phyloP scores from a whole-genome alignment of 2,113 vertebrate species.

The Pangasianodon hypophthalmus region DNA sequence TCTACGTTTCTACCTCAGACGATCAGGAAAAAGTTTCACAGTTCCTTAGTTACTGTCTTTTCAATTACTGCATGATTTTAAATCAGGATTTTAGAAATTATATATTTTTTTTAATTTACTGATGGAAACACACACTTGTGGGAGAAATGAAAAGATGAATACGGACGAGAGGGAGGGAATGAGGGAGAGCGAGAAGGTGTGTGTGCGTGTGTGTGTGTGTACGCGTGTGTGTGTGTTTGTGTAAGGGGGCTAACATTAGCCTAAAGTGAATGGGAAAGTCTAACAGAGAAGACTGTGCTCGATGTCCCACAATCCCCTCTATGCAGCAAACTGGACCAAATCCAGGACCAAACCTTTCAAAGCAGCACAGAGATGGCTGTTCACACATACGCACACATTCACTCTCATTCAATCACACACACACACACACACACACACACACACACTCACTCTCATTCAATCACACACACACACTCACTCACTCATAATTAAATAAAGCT shows the following conservation, averaged over 20 bases:
- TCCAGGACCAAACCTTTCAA: slow-evolving; percentile 36
- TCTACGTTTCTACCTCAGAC: background rate
- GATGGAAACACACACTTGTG: background rate
- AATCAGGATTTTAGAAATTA: background rate
- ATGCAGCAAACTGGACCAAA: slow-evolving; percentile 31
- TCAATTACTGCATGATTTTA: background rate
- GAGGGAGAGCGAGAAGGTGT: background rate
- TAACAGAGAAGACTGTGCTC: slow-evolving; percentile 9
- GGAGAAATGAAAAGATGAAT: background rate
- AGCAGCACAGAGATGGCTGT: slow-evolving; percentile 8
- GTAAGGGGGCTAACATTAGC: background rate
- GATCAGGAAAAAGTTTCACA: background rate
- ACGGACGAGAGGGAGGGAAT: background rate
- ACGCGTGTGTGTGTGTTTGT: background rate
- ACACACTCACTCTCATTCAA: background rate
- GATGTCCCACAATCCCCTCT: slow-evolving; percentile 2
- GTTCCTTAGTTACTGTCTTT: background rate
- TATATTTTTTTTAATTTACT: background rate
- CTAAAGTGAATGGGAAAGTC: slow-evolving; percentile 16
- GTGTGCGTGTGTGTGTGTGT: too few species aligned
- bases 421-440: background rate
- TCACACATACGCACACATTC: background rate
- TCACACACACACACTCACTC: background rate
- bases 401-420: background rate
- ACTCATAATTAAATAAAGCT: too few species aligned